These are phyloP conservation scores for Noctua pronuba DNA, from an alignment of 2,888 invertebrate genomes.

Conservation along the genomic window DNA sequence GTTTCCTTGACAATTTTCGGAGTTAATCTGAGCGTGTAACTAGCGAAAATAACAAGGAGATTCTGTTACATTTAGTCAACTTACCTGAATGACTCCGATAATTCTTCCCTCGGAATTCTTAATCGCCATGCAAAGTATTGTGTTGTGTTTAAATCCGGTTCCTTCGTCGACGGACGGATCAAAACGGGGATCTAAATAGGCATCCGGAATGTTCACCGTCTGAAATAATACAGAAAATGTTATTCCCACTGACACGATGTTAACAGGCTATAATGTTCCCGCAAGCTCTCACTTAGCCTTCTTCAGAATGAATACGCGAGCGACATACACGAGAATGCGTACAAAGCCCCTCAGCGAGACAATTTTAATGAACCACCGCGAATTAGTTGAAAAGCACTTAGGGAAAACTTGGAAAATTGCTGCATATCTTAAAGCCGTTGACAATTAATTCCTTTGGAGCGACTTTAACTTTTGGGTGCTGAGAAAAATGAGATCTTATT, in stretches of 20 bases:
- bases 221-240: slow-evolving; percentile 83
- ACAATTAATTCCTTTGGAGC: slow-evolving; percentile 35
- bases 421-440: slow-evolving; percentile 53
- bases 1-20: slow-evolving; percentile 26
- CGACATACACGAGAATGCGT: slow-evolving; percentile 18
- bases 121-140: slow-evolving; percentile 98
- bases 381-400: slow-evolving; percentile 58
- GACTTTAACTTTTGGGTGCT: background rate
- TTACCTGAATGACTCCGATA: slow-evolving; percentile 96
- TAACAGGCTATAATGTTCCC: slow-evolving; percentile 34
- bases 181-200: slow-evolving; percentile 96
- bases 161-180: slow-evolving; percentile 96
- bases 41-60: slow-evolving; percentile 39
- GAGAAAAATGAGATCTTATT: slow-evolving; percentile 24
- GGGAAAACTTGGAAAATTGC: slow-evolving; percentile 54
- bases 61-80: slow-evolving; percentile 44
- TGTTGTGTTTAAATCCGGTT: slow-evolving; percentile 95
- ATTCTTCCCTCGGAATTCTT: slow-evolving; percentile 97
- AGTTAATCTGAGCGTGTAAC: slow-evolving; percentile 22
- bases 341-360: slow-evolving; percentile 36
- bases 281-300: slow-evolving; percentile 32
- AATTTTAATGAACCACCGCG: slow-evolving; percentile 58
- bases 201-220: slow-evolving; percentile 97
- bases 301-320: slow-evolving; percentile 29
- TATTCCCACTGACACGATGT: slow-evolving; percentile 38